A percentile compares a stretch with the other conserved stretches of the same genome.
Conservation (phyloP, 2,888 invertebrate species). For the Sipha maydis region DNA sequence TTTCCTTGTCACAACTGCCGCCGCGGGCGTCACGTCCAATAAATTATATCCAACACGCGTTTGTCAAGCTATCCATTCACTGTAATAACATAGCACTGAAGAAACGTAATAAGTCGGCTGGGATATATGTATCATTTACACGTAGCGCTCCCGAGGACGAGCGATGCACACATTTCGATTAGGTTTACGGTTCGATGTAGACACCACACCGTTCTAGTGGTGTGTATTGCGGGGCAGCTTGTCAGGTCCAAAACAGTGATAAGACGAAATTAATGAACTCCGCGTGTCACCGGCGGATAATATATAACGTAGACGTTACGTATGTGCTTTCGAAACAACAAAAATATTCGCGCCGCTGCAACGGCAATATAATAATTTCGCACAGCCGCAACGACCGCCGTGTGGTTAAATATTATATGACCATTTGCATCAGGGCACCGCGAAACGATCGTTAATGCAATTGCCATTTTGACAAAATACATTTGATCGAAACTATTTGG, state of each 20-base stretch:
- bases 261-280: slow-evolving; percentile 45
- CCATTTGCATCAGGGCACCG: too few species aligned
- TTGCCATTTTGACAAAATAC: too few species aligned
- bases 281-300: neutral
- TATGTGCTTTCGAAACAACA: neutral
- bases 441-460: too few species aligned
- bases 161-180: slow-evolving; percentile 14
- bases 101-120: neutral
- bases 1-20: neutral
- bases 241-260: neutral
- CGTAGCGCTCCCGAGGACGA: neutral
- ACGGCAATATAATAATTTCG: too few species aligned
- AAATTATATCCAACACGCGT: neutral
- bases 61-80: neutral
- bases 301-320: neutral
- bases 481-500: too few species aligned
- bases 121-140: too few species aligned
- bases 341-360: neutral
- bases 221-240: too few species aligned
- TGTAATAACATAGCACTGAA: neutral
- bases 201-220: neutral
- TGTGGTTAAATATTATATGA: too few species aligned
- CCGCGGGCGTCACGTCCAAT: too few species aligned
- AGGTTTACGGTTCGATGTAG: slow-evolving; percentile 11
- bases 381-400: too few species aligned